phyloP scores from a whole-genome alignment of 2,113 vertebrate species.

The Oostethus manadensis region DNA sequence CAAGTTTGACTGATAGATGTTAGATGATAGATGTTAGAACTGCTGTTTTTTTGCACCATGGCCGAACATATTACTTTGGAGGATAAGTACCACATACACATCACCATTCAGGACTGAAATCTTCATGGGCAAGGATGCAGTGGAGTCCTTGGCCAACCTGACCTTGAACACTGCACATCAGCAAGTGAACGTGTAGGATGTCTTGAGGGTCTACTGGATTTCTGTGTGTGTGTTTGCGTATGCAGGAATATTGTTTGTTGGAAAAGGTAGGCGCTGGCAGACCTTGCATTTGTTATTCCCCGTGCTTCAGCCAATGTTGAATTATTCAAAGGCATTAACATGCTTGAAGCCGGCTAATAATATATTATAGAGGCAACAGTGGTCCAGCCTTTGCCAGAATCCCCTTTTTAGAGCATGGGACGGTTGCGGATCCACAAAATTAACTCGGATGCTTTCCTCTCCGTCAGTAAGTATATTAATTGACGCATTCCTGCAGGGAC shows the following conservation, averaged over 20 bases:
- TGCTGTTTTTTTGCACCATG: no score
- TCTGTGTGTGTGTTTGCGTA: constrained; percentile 8
- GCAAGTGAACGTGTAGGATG: constrained; percentile 21
- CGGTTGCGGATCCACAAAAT: constrained; percentile 3
- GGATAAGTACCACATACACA: constrained; percentile 18
- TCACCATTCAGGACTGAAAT: constrained; percentile 31
- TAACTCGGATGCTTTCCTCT: neutral
- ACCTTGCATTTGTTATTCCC: constrained; percentile 45
- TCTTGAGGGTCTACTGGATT: constrained; percentile 3
- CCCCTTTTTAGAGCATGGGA: neutral
- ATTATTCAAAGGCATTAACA: constrained; percentile 52
- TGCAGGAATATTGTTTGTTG: constrained; percentile 25
- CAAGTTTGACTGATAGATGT: no score
- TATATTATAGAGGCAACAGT: constrained; percentile 29
- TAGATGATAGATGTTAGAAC: no score
- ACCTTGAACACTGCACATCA: constrained; percentile 34
- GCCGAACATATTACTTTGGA: constrained; percentile 28
- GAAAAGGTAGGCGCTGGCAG: constrained; percentile 31
- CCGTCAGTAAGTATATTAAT: neutral
- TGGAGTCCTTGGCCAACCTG: constrained; percentile 27
- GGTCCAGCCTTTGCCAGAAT: constrained; percentile 13
- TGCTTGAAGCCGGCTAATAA: constrained; percentile 39
- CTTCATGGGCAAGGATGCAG: constrained; percentile 31
- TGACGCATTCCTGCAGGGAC: neutral
- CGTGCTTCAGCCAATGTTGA: constrained; percentile 36